Conservation (phyloP, 2,113 vertebrate genomes). For the Brachyhypopomus occidentalis region DNA sequence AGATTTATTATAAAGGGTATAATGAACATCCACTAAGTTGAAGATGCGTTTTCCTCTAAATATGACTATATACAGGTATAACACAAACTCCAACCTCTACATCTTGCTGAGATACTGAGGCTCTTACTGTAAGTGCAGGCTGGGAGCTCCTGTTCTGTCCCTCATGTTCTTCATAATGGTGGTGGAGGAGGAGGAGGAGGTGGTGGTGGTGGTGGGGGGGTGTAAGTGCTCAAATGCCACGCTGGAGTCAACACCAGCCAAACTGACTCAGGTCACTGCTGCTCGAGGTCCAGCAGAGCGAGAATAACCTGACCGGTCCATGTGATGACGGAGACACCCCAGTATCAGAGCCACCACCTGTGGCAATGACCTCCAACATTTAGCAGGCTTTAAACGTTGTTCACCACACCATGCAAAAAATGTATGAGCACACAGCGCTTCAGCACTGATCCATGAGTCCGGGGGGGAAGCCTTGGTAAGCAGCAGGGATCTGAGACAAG, state of each 20-base stretch:
- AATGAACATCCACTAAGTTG: slow-evolving; percentile 1
- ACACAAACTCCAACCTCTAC: too few species aligned
- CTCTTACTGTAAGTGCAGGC: slow-evolving; percentile 93
- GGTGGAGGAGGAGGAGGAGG: background rate
- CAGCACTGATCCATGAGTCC: background rate
- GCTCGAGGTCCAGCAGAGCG: background rate
- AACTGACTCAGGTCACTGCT: background rate
- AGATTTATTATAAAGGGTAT: background rate
- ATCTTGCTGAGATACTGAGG: slow-evolving; percentile 18
- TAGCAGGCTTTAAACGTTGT: background rate
- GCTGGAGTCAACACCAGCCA: background rate
- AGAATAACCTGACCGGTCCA: background rate
- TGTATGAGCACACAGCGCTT: background rate
- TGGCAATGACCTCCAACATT: background rate
- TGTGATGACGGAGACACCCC: background rate
- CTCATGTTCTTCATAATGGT: slow-evolving; percentile 86
- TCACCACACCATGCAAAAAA: background rate
- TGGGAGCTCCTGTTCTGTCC: slow-evolving; percentile 83
- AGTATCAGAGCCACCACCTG: background rate
- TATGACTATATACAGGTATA: background rate
- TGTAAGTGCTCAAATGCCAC: background rate
- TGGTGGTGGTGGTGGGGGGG: slow-evolving; percentile 47
- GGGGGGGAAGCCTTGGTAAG: background rate
- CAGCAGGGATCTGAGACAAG: background rate
- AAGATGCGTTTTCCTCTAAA: background rate